Base-by-base conservation (phyloP, 2,797 vertebrate genomes). In the Heteromormyrus szaboi region DNA sequence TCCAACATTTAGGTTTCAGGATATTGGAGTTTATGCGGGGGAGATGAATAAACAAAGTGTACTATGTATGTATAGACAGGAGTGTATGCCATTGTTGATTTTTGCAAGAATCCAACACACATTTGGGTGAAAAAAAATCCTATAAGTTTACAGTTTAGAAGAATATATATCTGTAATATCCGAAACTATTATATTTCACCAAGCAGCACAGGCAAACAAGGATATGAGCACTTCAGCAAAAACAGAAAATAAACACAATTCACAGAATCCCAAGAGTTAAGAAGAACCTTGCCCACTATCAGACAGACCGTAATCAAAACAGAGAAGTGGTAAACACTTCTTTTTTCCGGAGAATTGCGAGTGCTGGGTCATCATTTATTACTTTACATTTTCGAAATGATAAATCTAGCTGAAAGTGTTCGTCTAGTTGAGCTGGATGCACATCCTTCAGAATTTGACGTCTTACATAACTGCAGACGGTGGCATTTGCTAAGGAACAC, bases 261-360 rank as follows among this genome's bases (percentile, higher is more conserved):
- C 19, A 17, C 65, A 19, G 65, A 54, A 5, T 2, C 0, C 11
- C 9, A 25, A 84, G 54, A 41, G 53, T 50, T 85, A 14, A 50
- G 22, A 14, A 85, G 79, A 37, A 14, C 41, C 12, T 5, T 1
- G 6, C 33, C 29, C 7, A 1, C 22, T 8, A 33, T 33, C 41
- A 14, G 51, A 12, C 85, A 19, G 53, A 56, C 50, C 6, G 53
- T 86, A n/a, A 85, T 51, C 83, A 50, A 53, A 86, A 86, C 4
- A 56, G 85, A 86, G 85, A 86, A 86, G 85, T 86, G 48, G 83
- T 53, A 17, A 59, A 14, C 14, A 29, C 85, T 86, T 54, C 50
- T 59, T 86, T 54, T 86, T 86, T 56, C 84, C 8, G 22, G 51
- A 56, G 53, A 86, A 86, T 6, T 37, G 48, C 83, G 11, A 85